These are phyloP conservation scores for Anas capensis DNA, from an alignment of 2,797 vertebrate genomes.

Conservation along the genomic window DNA sequence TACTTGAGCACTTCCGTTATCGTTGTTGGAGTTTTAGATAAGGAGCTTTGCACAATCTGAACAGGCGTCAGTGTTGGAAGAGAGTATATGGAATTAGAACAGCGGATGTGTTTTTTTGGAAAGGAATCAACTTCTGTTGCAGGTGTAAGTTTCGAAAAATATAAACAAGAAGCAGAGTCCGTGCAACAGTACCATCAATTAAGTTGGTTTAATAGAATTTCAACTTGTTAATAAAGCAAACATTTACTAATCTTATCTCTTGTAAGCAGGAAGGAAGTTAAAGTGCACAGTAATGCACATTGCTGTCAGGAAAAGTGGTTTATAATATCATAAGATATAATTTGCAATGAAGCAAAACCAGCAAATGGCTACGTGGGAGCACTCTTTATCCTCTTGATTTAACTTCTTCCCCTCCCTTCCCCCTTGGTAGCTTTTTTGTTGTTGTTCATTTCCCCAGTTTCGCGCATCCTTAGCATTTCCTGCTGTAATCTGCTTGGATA, in stretches of 20 bases:
- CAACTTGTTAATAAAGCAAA: constrained; percentile 76
- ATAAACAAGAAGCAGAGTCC: constrained; percentile 58
- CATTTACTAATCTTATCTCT: constrained; percentile 77
- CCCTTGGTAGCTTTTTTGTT: constrained; percentile 7
- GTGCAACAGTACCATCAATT: constrained; percentile 60
- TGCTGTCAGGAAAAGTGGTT: constrained; percentile 66
- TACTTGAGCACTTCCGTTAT: constrained; percentile 82
- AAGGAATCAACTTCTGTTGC: constrained; percentile 44
- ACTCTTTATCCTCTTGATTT: constrained; percentile 72
- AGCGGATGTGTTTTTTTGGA: constrained; percentile 47
- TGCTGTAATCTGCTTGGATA: constrained; percentile 55
- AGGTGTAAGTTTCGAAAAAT: constrained; percentile 63
- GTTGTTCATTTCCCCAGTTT: constrained; percentile 34
- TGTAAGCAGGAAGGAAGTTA: constrained; percentile 73
- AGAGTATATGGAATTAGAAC: constrained; percentile 34
- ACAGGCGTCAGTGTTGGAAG: background rate
- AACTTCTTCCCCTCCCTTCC: constrained; percentile 53
- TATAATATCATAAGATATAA: constrained; percentile 70
- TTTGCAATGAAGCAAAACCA: constrained; percentile 74
- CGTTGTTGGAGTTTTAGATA: constrained; percentile 78
- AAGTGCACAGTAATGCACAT: constrained; percentile 68
- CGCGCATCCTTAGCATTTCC: constrained; percentile 58
- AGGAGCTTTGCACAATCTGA: constrained; percentile 70
- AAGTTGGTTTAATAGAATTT: constrained; percentile 72
- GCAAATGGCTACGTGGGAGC: constrained; percentile 68